Percentiles rank a stretch among this genome's conserved stretches.
phyloP scores from a whole-genome alignment of 2,797 vertebrate species.

The Gobio occitaniae region DNA sequence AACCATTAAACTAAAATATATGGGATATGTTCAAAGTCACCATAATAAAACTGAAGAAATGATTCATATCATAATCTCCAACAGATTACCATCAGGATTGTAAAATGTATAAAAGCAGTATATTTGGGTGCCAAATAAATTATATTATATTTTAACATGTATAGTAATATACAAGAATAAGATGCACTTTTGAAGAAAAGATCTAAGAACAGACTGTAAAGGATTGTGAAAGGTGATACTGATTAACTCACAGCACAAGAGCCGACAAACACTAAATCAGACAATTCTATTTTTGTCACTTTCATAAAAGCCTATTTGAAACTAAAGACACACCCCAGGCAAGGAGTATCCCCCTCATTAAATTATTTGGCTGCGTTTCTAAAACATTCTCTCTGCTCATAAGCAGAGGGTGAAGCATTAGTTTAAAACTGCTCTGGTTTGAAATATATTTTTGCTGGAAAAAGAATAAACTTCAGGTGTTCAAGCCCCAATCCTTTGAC shows the following conservation, averaged over 20 bases:
- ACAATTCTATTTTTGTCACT: constrained; percentile 38
- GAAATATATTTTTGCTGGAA: background rate
- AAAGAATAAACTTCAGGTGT: background rate
- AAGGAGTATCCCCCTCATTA: constrained; percentile 30
- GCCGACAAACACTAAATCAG: background rate
- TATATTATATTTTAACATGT: background rate
- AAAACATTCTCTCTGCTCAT: background rate
- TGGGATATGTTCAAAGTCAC: background rate
- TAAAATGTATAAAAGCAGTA: constrained; percentile 1
- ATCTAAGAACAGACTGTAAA: background rate
- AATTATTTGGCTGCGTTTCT: constrained; percentile 18
- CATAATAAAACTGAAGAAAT: constrained; percentile 1
- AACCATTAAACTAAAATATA: background rate
- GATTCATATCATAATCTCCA: background rate
- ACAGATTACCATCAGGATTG: background rate
- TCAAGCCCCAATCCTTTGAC: background rate
- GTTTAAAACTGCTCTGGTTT: background rate
- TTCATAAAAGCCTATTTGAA: constrained; percentile 17
- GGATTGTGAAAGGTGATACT: background rate
- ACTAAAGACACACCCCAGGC: constrained; percentile 45
- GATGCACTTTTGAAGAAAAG: background rate
- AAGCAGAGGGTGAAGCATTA: constrained; percentile 1
- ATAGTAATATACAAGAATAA: background rate
- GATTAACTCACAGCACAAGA: background rate
- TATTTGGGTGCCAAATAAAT: background rate